Evolutionary conservation across 2,888 invertebrate species (phyloP).

Genomic region (Anthophora plumipes): DNA sequence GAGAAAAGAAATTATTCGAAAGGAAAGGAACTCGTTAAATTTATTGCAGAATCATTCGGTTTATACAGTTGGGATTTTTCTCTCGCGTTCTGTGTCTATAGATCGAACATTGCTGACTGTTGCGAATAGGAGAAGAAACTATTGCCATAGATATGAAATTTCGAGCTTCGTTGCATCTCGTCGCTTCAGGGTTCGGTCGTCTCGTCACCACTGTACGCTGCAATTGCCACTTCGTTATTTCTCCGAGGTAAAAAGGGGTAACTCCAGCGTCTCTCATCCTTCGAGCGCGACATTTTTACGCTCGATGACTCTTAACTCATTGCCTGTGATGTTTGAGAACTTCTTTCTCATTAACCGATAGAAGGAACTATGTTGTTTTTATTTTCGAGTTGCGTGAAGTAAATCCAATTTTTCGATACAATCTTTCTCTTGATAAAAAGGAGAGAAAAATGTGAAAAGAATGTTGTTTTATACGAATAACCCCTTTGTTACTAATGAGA

Average conservation of each 20-base stretch:
- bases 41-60: too few relatives aligned
- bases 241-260: slow-evolving; percentile 2
- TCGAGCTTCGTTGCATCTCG: slow-evolving; percentile 41
- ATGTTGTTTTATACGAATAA: too few relatives aligned
- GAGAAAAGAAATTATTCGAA: too few relatives aligned
- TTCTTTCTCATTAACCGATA: background rate
- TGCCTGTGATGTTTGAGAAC: background rate
- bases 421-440: too few relatives aligned
- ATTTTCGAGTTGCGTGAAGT: background rate
- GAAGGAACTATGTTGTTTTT: background rate
- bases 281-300: slow-evolving; percentile 7
- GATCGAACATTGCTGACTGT: background rate
- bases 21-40: too few relatives aligned
- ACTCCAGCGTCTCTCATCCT: background rate
- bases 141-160: slow-evolving; percentile 16
- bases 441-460: too few relatives aligned
- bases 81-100: background rate
- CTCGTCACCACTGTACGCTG: background rate
- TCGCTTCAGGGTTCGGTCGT: slow-evolving; percentile 11
- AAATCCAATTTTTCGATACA: too few relatives aligned
- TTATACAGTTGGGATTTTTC: background rate
- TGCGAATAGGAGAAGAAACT: background rate
- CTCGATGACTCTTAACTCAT: slow-evolving; percentile 14
- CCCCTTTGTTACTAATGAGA: too few relatives aligned
- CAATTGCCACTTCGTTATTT: slow-evolving; percentile 37